Evolutionary conservation across 2,113 vertebrate genomes (phyloP), one percentile per base, ranked within the genome.

Genomic region (Neodontobutis hainanensis): DNA sequence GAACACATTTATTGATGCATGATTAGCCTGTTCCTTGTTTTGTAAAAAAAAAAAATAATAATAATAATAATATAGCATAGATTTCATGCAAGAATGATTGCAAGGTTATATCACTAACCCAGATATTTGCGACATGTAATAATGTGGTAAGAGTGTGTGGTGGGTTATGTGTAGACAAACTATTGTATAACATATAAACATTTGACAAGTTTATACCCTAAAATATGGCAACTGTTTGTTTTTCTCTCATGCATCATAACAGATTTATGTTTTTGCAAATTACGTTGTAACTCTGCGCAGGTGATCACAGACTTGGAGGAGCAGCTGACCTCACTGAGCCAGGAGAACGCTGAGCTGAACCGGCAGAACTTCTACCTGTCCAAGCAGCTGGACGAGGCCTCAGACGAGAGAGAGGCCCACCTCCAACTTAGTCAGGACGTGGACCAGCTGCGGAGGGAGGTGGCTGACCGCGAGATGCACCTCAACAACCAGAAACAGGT

Each of bases 401-500:
- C 95, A 0, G 96, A 96, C 0, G 94, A 96, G 80, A 93, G 71
- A 0, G 96, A 97, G 0, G 96, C 97, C 75, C 91, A 94, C 0
- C 88, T 94, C 12, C 95, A 96, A 69, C 75, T 97, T 58, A 86
- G 94, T 9, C 95, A 95, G 10, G 96, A 98, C 12, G 95, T 98
- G 55, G 95, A 97, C 77, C 92, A 95, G 11, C 92, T 98, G 69
- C 94, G 97, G 40, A 92, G 95, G 0, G 97, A 99, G 91, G 97
- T 99, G 86, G 96, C 97, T 0, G 97, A 99, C 88, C 82, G 97
- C 1, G 97, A 99, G 88, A 98, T 98, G 96, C 96, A 98, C 85
- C 95, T 99, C 3, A 98, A 97, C 90, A 99, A 98, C 90, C 97
- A 99, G 90, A 98, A 99, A 85, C 97, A 97, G 86, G 97, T 92